Evolutionary conservation across 2,113 vertebrate genomes (phyloP).

Genomic region (Geothlypis trichas): DNA sequence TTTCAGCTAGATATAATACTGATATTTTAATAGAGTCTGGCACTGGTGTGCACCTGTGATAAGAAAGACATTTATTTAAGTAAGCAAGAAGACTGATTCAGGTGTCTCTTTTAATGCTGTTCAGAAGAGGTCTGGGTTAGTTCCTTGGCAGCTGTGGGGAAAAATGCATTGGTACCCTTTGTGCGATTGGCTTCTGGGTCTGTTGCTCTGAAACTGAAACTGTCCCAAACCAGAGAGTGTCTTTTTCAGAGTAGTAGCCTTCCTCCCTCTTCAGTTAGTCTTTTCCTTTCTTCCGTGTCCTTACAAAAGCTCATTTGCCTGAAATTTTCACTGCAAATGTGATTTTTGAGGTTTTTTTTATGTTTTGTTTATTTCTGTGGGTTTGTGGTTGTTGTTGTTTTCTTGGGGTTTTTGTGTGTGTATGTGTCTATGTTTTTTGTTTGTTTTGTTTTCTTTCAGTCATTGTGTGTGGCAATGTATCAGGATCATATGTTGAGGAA

Average conservation of each 20-base stretch:
- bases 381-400: neutral
- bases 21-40: neutral
- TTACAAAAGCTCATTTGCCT: neutral
- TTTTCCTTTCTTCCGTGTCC: neutral
- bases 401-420: neutral
- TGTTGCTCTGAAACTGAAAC: neutral
- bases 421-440: neutral
- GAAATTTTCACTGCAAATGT: neutral
- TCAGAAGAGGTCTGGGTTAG: neutral
- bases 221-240: neutral
- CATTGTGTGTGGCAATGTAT: neutral
- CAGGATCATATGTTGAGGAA: neutral
- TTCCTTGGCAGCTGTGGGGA: neutral
- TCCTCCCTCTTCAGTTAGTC: neutral
- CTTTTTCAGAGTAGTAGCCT: neutral
- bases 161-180: neutral
- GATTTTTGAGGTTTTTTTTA: rapidly evolving
- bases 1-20: neutral
- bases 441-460: neutral
- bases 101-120: neutral
- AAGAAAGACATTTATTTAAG: neutral
- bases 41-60: neutral
- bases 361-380: neutral
- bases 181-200: neutral
- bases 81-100: neutral